Base-by-base conservation (phyloP, 2,113 vertebrate genomes). In the Alligator sinensis region DNA sequence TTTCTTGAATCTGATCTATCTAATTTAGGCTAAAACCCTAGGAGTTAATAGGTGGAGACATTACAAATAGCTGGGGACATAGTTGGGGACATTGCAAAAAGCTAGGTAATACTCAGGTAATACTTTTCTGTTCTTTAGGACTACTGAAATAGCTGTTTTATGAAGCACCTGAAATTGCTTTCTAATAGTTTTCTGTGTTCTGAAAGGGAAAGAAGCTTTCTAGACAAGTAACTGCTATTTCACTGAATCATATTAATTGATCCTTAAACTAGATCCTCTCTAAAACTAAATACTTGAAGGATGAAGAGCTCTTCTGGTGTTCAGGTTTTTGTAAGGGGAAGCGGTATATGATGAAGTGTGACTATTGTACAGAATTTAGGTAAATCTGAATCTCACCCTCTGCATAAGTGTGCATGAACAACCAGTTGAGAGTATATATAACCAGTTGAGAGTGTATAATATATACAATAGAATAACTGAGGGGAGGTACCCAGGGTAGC, bases 1-100 rank as follows among this genome's bases (percentile, higher is more conserved):
- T 78, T 17, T 88, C 11, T 72, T 87, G 91, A 77, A 91, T 57
- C 1, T 5, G 19, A 90, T 86, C 57, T 11, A 64, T 76, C 22
- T 92, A 88, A 86, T 86, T 91, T 81, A 70, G 89, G 80, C 30
- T 47, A 79, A 94, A 88, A 82, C 84, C 16, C 34, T 79, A 74
- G 21, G 13, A 77, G 62, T 85, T 68, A 87, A 21, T 15, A 92
- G 13, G 5, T 84, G 81, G 28, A 14, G 86, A 79, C 47, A 87
- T 88, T 75, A 78, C 86, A 80, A 86, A n/a, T 72, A 84, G 58
- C 16, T 77, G 64, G 74, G 63, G 5, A 24, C 68, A 28, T 2
- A 22, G 1, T 64, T 80, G 4, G 63, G 4, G 5, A 57, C 4
- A 11, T 76, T 58, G 89, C 78, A 19, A 74, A 86, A 61, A 91